Evolutionary conservation across 1,140 invertebrate species (phyloP).

Genomic region (Drosophila persimilis): DNA sequence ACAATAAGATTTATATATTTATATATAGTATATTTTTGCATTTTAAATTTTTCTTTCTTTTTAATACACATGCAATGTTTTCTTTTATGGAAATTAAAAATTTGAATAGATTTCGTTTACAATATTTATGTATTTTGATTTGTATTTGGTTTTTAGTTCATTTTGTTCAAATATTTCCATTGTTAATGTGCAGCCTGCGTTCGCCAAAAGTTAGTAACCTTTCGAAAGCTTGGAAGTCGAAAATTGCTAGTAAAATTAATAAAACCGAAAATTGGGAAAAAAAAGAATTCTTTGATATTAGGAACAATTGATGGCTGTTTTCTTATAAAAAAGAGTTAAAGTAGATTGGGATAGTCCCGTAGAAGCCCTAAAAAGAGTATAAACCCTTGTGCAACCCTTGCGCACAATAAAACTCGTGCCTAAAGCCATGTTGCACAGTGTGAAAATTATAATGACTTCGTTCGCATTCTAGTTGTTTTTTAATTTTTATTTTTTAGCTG

Average conservation of each 20-base stretch:
- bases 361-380: not conserved
- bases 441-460: slow-evolving; percentile 19
- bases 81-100: slow-evolving; percentile 53
- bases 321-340: slow-evolving; percentile 3
- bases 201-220: slow-evolving; percentile 13
- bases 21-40: slow-evolving; percentile 33
- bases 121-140: slow-evolving; percentile 70
- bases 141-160: slow-evolving; percentile 5
- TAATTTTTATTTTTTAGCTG: no score
- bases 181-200: slow-evolving; percentile 20
- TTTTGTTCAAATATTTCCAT: slow-evolving; percentile 22
- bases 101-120: slow-evolving; percentile 52
- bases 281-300: slow-evolving; percentile 32
- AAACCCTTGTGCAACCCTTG: slow-evolving; percentile 21
- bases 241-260: not conserved
- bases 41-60: slow-evolving; percentile 27
- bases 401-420: slow-evolving; percentile 59
- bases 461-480: not conserved
- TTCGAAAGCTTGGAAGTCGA: slow-evolving; percentile 9
- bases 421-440: slow-evolving; percentile 36
- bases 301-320: slow-evolving; percentile 38
- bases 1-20: slow-evolving; percentile 57
- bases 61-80: slow-evolving; percentile 59
- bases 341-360: not conserved
- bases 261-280: slow-evolving; percentile 10